Evolutionary conservation across 2,797 vertebrate genomes (phyloP).

Genomic region (Ciconia nigra): DNA sequence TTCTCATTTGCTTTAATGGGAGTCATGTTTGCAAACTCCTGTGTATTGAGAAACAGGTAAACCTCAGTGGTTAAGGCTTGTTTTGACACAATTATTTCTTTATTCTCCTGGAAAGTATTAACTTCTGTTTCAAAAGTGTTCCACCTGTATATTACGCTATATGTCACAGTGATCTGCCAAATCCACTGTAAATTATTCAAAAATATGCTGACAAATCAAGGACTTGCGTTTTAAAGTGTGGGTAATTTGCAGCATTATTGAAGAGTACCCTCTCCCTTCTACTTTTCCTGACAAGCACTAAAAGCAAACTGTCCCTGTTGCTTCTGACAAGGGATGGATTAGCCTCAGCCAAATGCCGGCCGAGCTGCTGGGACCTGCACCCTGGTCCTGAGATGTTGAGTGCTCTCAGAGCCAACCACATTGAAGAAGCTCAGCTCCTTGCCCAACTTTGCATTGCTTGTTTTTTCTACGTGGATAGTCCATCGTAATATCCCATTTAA

Average conservation of each 20-base stretch:
- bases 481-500: not conserved
- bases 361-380: not conserved
- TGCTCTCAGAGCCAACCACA: not conserved
- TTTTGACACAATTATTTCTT: slow-evolving; percentile 51
- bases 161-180: slow-evolving; percentile 42
- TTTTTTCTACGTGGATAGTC: not conserved
- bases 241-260: not conserved
- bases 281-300: not conserved
- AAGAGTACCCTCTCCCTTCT: not conserved
- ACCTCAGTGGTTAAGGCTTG: slow-evolving; percentile 13
- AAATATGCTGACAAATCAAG: slow-evolving; percentile 23
- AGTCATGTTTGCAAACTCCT: slow-evolving; percentile 39
- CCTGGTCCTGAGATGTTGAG: not conserved
- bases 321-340: not conserved
- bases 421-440: not conserved
- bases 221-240: not conserved
- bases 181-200: slow-evolving; percentile 49
- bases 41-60: not conserved
- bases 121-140: slow-evolving; percentile 31
- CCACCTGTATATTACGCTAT: slow-evolving; percentile 5
- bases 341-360: not conserved
- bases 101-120: slow-evolving; percentile 37
- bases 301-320: not conserved
- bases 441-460: not conserved
- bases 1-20: slow-evolving; percentile 1